Percentiles rank a stretch among this genome's conserved stretches.
Evolutionary conservation across 2,888 invertebrate genomes (phyloP).

Genomic region (Exocentrus adspersus): DNA sequence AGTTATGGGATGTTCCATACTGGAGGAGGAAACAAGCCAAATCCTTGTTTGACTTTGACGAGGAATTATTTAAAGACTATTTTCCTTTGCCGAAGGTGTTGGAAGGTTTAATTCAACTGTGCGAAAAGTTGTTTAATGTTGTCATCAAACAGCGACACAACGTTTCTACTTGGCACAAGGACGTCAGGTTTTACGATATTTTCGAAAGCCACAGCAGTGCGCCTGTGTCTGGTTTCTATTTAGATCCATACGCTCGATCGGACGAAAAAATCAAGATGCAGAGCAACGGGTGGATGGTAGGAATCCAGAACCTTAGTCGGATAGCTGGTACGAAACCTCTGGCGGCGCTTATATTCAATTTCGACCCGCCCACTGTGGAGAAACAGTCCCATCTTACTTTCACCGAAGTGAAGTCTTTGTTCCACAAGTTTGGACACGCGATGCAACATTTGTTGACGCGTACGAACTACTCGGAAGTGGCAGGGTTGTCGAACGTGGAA

Average conservation of each 20-base stretch:
- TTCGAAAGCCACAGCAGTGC: conserved; percentile 72
- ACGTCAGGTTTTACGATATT: conserved; percentile 85
- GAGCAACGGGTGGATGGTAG: conserved; percentile 80
- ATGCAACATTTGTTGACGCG: conserved; percentile 87
- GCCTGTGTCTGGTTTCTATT: conserved; percentile 84
- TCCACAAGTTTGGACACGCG: conserved; percentile 87
- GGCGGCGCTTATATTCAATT: conserved; percentile 86
- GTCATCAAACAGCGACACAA: conserved; percentile 74
- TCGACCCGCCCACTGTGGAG: conserved; percentile 73
- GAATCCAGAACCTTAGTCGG: conserved; percentile 78
- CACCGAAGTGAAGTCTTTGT: conserved; percentile 79
- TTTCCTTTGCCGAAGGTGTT: conserved; percentile 86
- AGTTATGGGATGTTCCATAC: conserved; percentile 87
- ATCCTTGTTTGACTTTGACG: conserved; percentile 74
- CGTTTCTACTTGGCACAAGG: conserved; percentile 84
- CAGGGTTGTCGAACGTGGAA: conserved; percentile 88
- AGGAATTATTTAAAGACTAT: conserved; percentile 78
- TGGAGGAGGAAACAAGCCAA: conserved; percentile 84
- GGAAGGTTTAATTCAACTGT: conserved; percentile 79
- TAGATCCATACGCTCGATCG: conserved; percentile 81
- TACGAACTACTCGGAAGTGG: conserved; percentile 83
- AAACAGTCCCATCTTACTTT: conserved; percentile 77
- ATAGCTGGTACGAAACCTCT: conserved; percentile 75
- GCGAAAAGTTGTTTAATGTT: conserved; percentile 81
- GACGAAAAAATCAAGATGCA: conserved; percentile 72